Conservation (phyloP, 2,113 vertebrate species). For the Scatophagus argus region DNA sequence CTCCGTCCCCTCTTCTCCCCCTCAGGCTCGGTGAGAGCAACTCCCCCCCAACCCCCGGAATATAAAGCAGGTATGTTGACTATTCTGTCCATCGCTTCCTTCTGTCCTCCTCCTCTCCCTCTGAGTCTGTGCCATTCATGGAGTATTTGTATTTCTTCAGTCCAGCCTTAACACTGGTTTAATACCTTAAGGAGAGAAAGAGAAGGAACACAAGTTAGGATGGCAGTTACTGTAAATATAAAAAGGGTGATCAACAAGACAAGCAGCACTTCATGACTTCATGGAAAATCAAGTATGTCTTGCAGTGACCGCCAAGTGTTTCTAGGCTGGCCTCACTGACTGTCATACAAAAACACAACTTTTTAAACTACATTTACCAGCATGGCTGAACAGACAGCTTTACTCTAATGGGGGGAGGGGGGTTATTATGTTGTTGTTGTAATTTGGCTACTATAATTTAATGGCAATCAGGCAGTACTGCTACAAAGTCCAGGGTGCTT, state of each 20-base stretch:
- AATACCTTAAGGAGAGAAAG: conserved; percentile 86
- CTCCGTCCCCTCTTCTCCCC: conserved; percentile 33
- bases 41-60: conserved; percentile 50
- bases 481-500: no score
- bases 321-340: no score
- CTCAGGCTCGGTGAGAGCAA: conserved; percentile 67
- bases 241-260: not conserved
- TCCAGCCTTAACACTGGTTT: conserved; percentile 62
- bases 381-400: no score
- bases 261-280: not conserved
- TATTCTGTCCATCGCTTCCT: conserved; percentile 49
- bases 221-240: not conserved
- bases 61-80: conserved; percentile 79
- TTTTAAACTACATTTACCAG: no score
- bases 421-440: no score
- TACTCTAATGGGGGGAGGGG: no score
- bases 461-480: no score
- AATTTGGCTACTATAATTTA: no score
- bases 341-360: no score
- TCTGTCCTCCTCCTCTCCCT: conserved; percentile 44
- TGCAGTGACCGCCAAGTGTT: no score
- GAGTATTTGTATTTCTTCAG: conserved; percentile 64
- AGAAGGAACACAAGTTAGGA: not conserved
- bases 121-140: conserved; percentile 69
- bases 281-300: no score